Percentiles rank a stretch among this genome's conserved stretches.
Conservation (phyloP, 2,113 vertebrate genomes). For the Phyllopteryx taeniolatus region DNA sequence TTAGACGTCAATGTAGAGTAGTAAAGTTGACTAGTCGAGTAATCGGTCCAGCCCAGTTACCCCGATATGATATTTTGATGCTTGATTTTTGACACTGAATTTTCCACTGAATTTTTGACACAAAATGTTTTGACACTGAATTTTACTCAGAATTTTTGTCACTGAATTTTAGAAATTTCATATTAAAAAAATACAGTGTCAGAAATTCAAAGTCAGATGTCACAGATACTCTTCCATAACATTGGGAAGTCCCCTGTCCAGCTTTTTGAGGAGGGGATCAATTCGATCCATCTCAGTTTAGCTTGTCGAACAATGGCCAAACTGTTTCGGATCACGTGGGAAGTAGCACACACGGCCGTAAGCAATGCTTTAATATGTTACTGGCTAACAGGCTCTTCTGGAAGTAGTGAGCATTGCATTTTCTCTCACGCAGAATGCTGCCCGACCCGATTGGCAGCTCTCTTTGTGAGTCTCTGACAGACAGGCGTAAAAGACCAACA, state of each 20-base stretch:
- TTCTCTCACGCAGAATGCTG: conserved; percentile 42
- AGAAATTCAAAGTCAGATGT: neutral
- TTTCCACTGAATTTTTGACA: too few relatives aligned
- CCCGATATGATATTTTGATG: too few relatives aligned
- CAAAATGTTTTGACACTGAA: too few relatives aligned
- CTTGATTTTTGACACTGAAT: too few relatives aligned
- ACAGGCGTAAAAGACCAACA: neutral
- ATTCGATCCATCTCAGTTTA: conserved; percentile 22
- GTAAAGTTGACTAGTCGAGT: too few relatives aligned
- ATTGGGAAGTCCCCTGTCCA: conserved; percentile 1
- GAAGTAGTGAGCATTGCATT: conserved; percentile 6
- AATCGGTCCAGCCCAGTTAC: too few relatives aligned
- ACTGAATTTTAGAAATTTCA: too few relatives aligned
- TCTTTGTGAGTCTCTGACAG: conserved; percentile 12
- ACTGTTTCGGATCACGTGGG: conserved; percentile 45
- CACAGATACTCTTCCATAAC: neutral
- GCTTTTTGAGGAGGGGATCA: neutral
- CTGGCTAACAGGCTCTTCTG: conserved; percentile 7
- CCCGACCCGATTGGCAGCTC: conserved; percentile 38
- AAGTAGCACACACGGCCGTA: conserved; percentile 30
- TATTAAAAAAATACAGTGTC: neutral
- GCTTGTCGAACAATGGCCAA: conserved; percentile 32
- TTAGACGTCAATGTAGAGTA: too few relatives aligned
- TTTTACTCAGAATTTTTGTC: too few relatives aligned
- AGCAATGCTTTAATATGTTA: conserved; percentile 25